Percentiles rank a stretch among this genome's conserved stretches.
Evolutionary conservation across 2,797 vertebrate species (phyloP).

Genomic region (Notamacropus eugenii): DNA sequence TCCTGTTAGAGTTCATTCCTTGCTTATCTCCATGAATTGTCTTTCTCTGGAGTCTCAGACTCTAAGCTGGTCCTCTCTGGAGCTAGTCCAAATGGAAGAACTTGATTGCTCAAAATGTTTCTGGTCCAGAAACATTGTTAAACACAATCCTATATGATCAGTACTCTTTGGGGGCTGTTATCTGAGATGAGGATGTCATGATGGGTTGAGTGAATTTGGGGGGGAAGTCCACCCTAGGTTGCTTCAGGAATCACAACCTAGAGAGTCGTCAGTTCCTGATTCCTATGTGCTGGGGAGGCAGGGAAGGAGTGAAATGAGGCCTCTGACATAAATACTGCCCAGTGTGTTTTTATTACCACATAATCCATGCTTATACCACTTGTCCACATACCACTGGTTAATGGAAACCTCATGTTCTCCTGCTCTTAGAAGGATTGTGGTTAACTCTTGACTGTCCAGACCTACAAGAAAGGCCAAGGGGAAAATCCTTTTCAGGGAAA

Average conservation of each 20-base stretch:
- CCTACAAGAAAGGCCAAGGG: slow-evolving; percentile 73
- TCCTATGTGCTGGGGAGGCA: slow-evolving; percentile 73
- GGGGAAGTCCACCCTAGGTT: slow-evolving; percentile 63
- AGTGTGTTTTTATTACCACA: slow-evolving; percentile 85
- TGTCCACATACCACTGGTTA: slow-evolving; percentile 85
- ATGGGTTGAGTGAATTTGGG: slow-evolving; percentile 41
- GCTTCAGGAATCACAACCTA: slow-evolving; percentile 69
- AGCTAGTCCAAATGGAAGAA: slow-evolving; percentile 23
- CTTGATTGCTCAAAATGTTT: neutral
- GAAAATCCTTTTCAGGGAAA: slow-evolving; percentile 75
- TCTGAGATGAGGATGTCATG: slow-evolving; percentile 40
- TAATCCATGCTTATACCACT: slow-evolving; percentile 86
- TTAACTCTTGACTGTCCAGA: slow-evolving; percentile 85
- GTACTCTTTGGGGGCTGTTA: neutral
- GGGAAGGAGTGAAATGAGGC: slow-evolving; percentile 78
- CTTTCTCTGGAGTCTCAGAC: neutral
- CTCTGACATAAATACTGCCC: slow-evolving; percentile 83
- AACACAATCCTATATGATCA: slow-evolving; percentile 4
- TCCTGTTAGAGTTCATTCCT: neutral
- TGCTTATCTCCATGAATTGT: neutral
- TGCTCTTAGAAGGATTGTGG: slow-evolving; percentile 75
- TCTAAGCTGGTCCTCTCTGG: neutral
- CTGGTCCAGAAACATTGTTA: neutral
- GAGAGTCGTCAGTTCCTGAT: slow-evolving; percentile 67
- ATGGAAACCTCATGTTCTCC: slow-evolving; percentile 87